Evolutionary conservation across 2,797 vertebrate genomes (phyloP).

Genomic region (Jordanella pulchra): DNA sequence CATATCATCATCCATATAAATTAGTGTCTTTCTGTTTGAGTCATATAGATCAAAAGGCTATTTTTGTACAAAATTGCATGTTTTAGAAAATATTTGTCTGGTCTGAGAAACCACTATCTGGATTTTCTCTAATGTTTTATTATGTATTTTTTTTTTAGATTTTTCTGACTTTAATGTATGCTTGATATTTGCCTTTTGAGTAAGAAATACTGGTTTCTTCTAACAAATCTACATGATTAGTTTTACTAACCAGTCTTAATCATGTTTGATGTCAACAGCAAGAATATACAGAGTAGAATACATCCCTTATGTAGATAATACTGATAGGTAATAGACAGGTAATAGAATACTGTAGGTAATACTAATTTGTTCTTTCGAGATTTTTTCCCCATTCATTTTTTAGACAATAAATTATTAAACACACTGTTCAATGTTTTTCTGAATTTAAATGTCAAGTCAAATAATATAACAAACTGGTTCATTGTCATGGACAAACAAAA

Average conservation of each 20-base stretch:
- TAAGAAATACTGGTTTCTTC: slow-evolving; percentile 49
- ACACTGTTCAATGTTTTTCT: neutral
- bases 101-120: neutral
- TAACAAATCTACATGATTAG: slow-evolving; percentile 24
- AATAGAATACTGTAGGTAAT: neutral
- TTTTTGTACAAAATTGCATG: neutral
- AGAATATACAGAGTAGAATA: slow-evolving; percentile 50
- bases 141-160: neutral
- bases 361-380: neutral
- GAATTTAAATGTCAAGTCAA: neutral
- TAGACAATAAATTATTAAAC: neutral
- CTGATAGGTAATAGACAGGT: no score
- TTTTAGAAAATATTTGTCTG: neutral
- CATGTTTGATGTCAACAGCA: slow-evolving; percentile 49
- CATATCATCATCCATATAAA: neutral
- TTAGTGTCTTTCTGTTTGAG: neutral
- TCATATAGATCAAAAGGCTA: neutral
- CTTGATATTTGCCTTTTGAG: slow-evolving; percentile 33
- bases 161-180: slow-evolving; percentile 14
- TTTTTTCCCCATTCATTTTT: neutral
- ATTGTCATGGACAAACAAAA: slow-evolving; percentile 8
- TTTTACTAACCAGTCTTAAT: slow-evolving; percentile 42
- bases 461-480: neutral
- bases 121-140: neutral
- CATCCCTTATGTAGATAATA: neutral